A percentile compares a stretch with the other conserved stretches of the same genome.
Evolutionary conservation across 2,797 vertebrate species (phyloP).

Genomic region (Taenioides sp.): DNA sequence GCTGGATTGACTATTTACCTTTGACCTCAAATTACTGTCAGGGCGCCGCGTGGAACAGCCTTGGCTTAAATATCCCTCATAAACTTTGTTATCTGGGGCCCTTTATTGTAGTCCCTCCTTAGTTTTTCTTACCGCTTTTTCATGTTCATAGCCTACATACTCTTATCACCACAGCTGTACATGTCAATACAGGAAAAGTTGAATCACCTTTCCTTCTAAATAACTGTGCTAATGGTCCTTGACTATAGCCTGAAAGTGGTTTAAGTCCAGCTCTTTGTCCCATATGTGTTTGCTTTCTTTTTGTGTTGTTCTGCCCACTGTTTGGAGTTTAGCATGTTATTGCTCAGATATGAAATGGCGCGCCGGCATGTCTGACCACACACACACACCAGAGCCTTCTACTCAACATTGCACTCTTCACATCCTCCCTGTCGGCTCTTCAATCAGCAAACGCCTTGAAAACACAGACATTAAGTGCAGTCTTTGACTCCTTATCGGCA

Average conservation of each 20-base stretch:
- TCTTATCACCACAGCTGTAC: conserved; percentile 27
- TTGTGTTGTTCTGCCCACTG: conserved; percentile 51
- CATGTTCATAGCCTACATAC: conserved; percentile 8
- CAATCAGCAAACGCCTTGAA: conserved; percentile 71
- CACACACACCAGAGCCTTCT: conserved; percentile 26
- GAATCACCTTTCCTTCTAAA: conserved; percentile 38
- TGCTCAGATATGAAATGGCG: conserved; percentile 62
- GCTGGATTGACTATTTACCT: conserved; percentile 47
- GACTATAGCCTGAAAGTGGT: conserved; percentile 41
- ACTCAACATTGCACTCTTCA: conserved; percentile 55
- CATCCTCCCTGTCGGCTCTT: conserved; percentile 60
- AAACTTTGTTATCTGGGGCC: conserved; percentile 39
- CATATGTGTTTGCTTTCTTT: conserved; percentile 52
- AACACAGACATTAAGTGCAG: conserved; percentile 75
- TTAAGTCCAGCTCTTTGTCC: conserved; percentile 49
- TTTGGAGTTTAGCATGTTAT: conserved; percentile 63
- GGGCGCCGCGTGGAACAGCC: conserved; percentile 32
- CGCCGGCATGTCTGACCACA: conserved; percentile 24
- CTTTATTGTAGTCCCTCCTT: conserved; percentile 20
- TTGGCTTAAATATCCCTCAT: conserved; percentile 30
- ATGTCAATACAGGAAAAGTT: conserved; percentile 58
- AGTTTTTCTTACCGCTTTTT: background rate
- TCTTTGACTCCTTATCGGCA: conserved; percentile 74
- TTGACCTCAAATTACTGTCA: conserved; percentile 56
- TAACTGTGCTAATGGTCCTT: conserved; percentile 58